Conservation (phyloP, 2,888 invertebrate genomes). For the Ophion ellenae region DNA sequence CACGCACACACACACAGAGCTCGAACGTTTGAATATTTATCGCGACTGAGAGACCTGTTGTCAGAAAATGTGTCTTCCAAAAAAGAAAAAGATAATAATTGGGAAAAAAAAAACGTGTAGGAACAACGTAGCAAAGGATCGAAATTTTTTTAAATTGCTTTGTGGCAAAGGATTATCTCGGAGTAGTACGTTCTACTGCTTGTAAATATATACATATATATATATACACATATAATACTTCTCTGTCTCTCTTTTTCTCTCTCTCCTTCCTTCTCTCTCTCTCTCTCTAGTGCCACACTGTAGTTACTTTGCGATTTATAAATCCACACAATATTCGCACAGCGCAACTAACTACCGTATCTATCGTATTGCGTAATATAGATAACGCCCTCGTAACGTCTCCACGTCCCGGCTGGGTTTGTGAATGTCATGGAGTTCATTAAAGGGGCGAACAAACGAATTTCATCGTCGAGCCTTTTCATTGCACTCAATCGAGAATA, state of each 20-base stretch:
- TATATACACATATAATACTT: constrained; percentile 35
- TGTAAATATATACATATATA: constrained; percentile 78
- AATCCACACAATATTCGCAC: constrained; percentile 72
- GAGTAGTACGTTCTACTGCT: constrained; percentile 80
- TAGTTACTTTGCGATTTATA: constrained; percentile 74
- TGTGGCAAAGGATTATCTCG: constrained; percentile 61
- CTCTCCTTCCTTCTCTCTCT: constrained; percentile 76
- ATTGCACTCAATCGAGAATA: constrained; percentile 1
- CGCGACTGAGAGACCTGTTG: constrained; percentile 45
- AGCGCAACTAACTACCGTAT: constrained; percentile 78
- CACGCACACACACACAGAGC: constrained; percentile 43
- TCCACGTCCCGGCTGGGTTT: constrained; percentile 81
- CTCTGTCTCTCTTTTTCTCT: constrained; percentile 78
- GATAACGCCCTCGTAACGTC: constrained; percentile 74
- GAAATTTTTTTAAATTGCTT: constrained; percentile 60
- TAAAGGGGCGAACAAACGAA: constrained; percentile 81
- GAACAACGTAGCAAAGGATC: constrained; percentile 60
- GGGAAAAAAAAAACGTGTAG: constrained; percentile 10
- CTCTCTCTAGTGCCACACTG: constrained; percentile 75
- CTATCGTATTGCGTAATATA: constrained; percentile 73
- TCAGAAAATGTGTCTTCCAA: constrained; percentile 95
- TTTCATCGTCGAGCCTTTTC: constrained; percentile 69
- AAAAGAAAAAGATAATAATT: constrained; percentile 81
- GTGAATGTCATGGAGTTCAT: constrained; percentile 82
- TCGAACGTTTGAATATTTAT: constrained; percentile 49